phyloP scores from a whole-genome alignment of 2,888 invertebrate species.

The Cistogaster globosa region DNA sequence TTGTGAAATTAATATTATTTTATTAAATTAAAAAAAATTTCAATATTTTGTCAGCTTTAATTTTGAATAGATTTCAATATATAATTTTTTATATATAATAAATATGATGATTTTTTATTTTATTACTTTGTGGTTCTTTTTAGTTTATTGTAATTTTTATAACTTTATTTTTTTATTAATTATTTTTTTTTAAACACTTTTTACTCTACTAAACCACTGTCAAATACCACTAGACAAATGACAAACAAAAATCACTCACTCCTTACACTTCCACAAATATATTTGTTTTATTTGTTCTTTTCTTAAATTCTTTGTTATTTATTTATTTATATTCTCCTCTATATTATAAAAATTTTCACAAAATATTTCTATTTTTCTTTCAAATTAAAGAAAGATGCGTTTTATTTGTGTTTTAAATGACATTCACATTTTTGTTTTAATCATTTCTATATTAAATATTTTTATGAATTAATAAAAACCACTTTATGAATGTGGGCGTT shows the following conservation, averaged over 20 bases:
- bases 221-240: background rate
- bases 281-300: slow-evolving; percentile 6
- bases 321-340: background rate
- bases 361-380: slow-evolving; percentile 9
- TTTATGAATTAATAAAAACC: slow-evolving; percentile 33
- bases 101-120: too few species aligned
- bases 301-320: slow-evolving; percentile 20
- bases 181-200: background rate
- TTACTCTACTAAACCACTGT: background rate
- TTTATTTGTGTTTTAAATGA: slow-evolving; percentile 12
- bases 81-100: too few species aligned
- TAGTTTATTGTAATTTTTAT: too few species aligned
- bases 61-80: too few species aligned
- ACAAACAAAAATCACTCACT: background rate
- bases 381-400: slow-evolving; percentile 19
- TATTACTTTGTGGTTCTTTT: too few species aligned
- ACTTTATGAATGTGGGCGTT: slow-evolving; percentile 57
- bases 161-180: background rate
- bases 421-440: slow-evolving; percentile 35
- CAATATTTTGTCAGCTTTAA: too few species aligned
- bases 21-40: too few species aligned
- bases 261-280: slow-evolving; percentile 7
- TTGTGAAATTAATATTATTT: too few species aligned
- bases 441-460: slow-evolving; percentile 9
- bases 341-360: slow-evolving; percentile 20